These are phyloP conservation scores for Elegia similella DNA, from an alignment of 2,888 invertebrate genomes.

Conservation along the genomic window DNA sequence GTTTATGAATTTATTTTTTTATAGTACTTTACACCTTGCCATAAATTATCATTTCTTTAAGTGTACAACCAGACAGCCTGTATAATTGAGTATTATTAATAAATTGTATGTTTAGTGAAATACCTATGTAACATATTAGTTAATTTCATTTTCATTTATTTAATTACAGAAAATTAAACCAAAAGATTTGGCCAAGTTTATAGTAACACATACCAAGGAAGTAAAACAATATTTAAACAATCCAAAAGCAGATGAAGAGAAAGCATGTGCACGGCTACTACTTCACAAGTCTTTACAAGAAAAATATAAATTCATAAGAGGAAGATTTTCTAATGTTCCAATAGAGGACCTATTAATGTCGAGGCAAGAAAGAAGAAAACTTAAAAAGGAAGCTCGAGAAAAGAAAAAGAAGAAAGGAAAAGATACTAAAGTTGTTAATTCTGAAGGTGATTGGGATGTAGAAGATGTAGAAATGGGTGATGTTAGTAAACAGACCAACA, in stretches of 20 bases:
- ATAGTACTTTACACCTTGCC: no score
- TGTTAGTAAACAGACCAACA: constrained; percentile 23
- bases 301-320: constrained; percentile 61
- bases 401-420: constrained; percentile 51
- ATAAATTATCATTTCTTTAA: no score
- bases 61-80: no score
- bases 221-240: constrained; percentile 59
- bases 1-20: no score
- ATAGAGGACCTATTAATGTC: constrained; percentile 73
- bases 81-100: no score
- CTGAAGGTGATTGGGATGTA: constrained; percentile 58
- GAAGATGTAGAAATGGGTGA: constrained; percentile 39
- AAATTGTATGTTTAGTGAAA: no score
- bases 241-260: constrained; percentile 58
- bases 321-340: constrained; percentile 58
- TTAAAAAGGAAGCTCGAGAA: constrained; percentile 65
- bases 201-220: constrained; percentile 61
- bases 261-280: constrained; percentile 65
- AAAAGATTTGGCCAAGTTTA: constrained; percentile 65
- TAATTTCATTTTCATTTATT: neutral
- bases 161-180: constrained; percentile 68
- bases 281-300: constrained; percentile 65
- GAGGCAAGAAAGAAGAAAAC: constrained; percentile 59
- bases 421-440: constrained; percentile 42
- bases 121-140: no score